Conservation (phyloP, 2,888 invertebrate genomes). For the Seira musarum region DNA sequence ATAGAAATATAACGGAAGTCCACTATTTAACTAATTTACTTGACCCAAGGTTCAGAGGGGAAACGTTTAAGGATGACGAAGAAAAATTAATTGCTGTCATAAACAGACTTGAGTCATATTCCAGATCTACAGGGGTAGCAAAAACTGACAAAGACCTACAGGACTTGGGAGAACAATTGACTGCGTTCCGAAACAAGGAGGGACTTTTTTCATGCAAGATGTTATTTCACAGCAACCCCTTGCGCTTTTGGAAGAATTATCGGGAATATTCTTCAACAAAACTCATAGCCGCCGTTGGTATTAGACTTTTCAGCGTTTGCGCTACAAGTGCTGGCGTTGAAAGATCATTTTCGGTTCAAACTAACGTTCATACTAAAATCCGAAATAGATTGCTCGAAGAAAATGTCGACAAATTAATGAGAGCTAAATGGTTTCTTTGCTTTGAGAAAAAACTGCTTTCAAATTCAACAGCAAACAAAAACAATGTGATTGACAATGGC, state of each 20-base stretch:
- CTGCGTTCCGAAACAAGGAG: background rate
- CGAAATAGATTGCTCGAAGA: constrained; percentile 1
- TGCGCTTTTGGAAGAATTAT: no score
- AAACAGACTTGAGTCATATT: background rate
- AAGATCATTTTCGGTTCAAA: constrained; percentile 6
- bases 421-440: constrained; percentile 19
- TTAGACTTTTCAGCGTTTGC: background rate
- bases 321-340: constrained; percentile 17
- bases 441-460: background rate
- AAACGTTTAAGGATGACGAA: background rate
- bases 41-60: constrained; percentile 13
- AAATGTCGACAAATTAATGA: constrained; percentile 16
- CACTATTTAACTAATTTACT: constrained; percentile 20
- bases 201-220: background rate
- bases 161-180: background rate
- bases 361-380: constrained; percentile 12
- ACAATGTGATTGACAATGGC: no score
- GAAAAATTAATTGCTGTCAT: background rate
- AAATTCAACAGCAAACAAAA: background rate
- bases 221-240: background rate
- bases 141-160: background rate
- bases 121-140: background rate
- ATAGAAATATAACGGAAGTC: background rate
- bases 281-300: background rate
- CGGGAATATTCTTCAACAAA: background rate